Conservation (phyloP, 2,797 vertebrate species). For the Acrocephalus scirpaceus region DNA sequence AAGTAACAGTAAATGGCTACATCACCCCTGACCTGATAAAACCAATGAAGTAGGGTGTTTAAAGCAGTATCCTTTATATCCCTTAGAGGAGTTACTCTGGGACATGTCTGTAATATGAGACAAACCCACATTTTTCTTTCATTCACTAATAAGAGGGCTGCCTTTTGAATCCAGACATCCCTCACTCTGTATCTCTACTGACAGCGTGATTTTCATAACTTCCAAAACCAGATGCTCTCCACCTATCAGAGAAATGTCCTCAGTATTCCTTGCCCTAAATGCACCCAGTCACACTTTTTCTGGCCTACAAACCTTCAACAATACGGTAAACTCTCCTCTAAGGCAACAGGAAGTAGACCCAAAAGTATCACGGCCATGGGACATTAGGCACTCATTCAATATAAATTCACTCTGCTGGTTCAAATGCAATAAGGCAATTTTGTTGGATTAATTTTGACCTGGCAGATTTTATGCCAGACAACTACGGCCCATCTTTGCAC, state of each 20-base stretch:
- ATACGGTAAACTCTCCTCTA: neutral
- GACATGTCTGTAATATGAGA: neutral
- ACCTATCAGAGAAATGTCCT: neutral
- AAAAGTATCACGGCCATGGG: neutral
- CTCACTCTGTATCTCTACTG: neutral
- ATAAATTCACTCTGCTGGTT: neutral
- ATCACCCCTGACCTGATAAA: neutral
- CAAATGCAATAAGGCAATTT: neutral
- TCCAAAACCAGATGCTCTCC: neutral
- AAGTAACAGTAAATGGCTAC: neutral
- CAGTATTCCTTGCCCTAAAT: neutral
- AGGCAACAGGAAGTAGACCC: neutral
- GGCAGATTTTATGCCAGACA: neutral
- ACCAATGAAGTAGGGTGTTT: neutral
- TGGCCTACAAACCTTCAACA: neutral
- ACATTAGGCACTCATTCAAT: neutral
- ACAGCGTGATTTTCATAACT: neutral
- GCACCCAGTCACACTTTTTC: neutral
- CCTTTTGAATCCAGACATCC: neutral
- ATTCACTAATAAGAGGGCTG: neutral
- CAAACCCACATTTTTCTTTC: neutral
- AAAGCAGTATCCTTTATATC: neutral
- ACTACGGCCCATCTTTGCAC: neutral
- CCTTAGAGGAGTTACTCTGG: neutral
- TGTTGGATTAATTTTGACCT: neutral